Conservation (phyloP, 2,797 vertebrate genomes). For the Chaunax sp. region DNA sequence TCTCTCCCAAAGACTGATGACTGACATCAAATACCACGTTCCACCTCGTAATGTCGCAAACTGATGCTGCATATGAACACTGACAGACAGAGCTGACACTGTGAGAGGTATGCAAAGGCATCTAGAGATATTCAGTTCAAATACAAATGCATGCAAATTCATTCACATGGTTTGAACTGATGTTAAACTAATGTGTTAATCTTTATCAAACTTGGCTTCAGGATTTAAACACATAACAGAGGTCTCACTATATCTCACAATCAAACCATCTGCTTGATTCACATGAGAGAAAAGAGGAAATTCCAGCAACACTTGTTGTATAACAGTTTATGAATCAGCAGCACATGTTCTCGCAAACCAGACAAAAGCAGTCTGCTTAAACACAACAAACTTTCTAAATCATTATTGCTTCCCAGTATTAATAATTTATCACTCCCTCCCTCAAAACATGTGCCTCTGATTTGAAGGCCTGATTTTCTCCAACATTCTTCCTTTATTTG, state of each 20-base stretch:
- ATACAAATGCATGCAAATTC: neutral
- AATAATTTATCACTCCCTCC: slow-evolving; percentile 19
- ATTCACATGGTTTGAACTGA: slow-evolving; percentile 17
- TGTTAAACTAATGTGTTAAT: slow-evolving; percentile 25
- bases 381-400: slow-evolving; percentile 3
- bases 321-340: slow-evolving; percentile 34
- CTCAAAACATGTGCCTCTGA: neutral
- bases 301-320: slow-evolving; percentile 28
- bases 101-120: slow-evolving; percentile 6
- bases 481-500: neutral
- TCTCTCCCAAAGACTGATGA: slow-evolving; percentile 10
- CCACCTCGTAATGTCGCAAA: slow-evolving; percentile 17
- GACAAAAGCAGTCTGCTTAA: slow-evolving; percentile 20
- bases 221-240: slow-evolving; percentile 24
- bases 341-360: slow-evolving; percentile 22
- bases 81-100: slow-evolving; percentile 1
- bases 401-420: neutral
- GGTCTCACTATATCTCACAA: slow-evolving; percentile 22
- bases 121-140: slow-evolving; percentile 8
- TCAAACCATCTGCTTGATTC: slow-evolving; percentile 19
- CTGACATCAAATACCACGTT: slow-evolving; percentile 9
- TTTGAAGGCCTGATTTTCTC: slow-evolving; percentile 3
- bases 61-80: slow-evolving; percentile 23
- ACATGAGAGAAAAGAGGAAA: slow-evolving; percentile 31
- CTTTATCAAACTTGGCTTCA: slow-evolving; percentile 34